Evolutionary conservation across 2,113 vertebrate genomes (phyloP).

Genomic region (Barbus barbus): DNA sequence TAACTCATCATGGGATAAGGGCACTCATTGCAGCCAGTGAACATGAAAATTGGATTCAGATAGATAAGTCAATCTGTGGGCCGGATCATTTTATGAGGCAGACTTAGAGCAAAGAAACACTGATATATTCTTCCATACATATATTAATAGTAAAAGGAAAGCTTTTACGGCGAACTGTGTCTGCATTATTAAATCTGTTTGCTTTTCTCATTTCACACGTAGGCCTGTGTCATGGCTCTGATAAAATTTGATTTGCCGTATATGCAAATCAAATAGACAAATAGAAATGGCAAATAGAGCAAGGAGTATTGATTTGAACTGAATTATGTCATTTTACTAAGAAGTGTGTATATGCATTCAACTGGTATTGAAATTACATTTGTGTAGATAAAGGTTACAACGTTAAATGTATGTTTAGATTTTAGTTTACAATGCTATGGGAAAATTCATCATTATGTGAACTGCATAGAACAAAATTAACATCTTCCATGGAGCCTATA

Average conservation of each 20-base stretch:
- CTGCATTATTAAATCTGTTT: slow-evolving; percentile 24
- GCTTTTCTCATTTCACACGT: neutral
- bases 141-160: slow-evolving; percentile 51
- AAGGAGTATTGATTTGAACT: neutral
- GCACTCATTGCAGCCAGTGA: slow-evolving; percentile 76
- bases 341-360: neutral
- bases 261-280: no score
- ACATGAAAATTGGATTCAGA: slow-evolving; percentile 80
- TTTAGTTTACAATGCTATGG: slow-evolving; percentile 40
- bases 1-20: slow-evolving; percentile 76
- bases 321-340: slow-evolving; percentile 3
- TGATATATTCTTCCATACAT: slow-evolving; percentile 55
- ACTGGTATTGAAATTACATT: slow-evolving; percentile 11
- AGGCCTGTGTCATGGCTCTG: neutral
- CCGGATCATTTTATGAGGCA: slow-evolving; percentile 68
- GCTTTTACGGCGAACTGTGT: slow-evolving; percentile 52
- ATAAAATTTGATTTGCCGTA: slow-evolving; percentile 5
- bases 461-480: slow-evolving; percentile 74
- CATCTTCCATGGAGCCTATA: slow-evolving; percentile 72
- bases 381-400: slow-evolving; percentile 11
- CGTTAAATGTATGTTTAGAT: slow-evolving; percentile 48
- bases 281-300: slow-evolving; percentile 13
- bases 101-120: slow-evolving; percentile 43
- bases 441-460: slow-evolving; percentile 47
- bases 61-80: slow-evolving; percentile 77